Conservation (phyloP, 2,888 invertebrate genomes). For the Patella ulyssiponensis region DNA sequence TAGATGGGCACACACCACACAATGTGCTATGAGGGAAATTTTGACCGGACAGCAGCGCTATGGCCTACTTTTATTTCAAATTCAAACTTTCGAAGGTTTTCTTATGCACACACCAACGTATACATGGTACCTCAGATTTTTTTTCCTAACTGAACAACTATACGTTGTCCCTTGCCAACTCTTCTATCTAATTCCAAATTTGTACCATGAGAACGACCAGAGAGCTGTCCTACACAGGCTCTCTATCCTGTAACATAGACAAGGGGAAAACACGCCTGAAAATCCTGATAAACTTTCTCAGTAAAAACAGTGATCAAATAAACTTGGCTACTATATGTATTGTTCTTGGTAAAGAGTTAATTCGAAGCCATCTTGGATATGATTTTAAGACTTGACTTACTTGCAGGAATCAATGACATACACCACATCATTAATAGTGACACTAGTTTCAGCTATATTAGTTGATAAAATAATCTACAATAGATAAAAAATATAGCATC, state of each 20-base stretch:
- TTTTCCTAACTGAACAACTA: too few species aligned
- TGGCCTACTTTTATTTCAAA: too few species aligned
- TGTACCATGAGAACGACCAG: neutral
- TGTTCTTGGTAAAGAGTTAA: neutral
- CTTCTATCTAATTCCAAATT: neutral
- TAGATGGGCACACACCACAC: neutral
- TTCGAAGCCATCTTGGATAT: neutral
- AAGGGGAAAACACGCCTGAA: too few species aligned
- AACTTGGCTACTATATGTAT: neutral
- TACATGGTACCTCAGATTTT: too few species aligned
- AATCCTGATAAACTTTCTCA: too few species aligned
- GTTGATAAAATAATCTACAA: constrained; percentile 92
- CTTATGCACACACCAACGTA: too few species aligned
- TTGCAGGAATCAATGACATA: constrained; percentile 98
- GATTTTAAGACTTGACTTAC: constrained; percentile 63
- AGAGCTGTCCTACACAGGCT: neutral
- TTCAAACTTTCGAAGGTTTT: too few species aligned
- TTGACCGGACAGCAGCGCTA: too few species aligned
- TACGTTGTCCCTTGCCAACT: too few species aligned
- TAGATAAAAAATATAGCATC: constrained; percentile 6
- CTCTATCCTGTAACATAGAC: too few species aligned
- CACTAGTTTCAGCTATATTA: constrained; percentile 98
- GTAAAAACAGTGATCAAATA: neutral
- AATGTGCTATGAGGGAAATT: too few species aligned
- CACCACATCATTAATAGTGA: constrained; percentile 98